Evolutionary conservation across 2,888 invertebrate genomes (phyloP).

Genomic region (Brachycybe producta): DNA sequence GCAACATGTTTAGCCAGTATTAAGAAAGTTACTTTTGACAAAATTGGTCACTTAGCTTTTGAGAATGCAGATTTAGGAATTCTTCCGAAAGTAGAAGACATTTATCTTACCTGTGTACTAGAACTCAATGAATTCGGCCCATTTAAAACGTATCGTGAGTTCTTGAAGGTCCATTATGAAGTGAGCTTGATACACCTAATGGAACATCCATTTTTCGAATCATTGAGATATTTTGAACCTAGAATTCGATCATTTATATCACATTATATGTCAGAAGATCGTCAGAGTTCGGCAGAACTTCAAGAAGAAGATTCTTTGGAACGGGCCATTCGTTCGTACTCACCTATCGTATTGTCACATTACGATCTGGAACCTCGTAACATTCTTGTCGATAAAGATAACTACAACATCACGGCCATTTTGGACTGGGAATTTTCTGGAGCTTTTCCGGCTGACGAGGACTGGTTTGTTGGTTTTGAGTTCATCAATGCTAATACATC

Average conservation of each 20-base stretch:
- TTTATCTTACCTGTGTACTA: no score
- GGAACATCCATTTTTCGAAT: neutral
- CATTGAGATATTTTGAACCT: neutral
- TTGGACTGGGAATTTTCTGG: slow-evolving; percentile 9
- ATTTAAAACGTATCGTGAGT: neutral
- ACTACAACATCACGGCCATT: neutral
- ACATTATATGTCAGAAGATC: neutral
- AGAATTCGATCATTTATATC: neutral
- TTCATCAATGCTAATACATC: neutral
- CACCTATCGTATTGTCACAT: neutral
- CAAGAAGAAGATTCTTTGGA: no score
- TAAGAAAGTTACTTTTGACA: neutral
- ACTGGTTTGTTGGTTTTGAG: neutral
- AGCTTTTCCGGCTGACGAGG: slow-evolving; percentile 2
- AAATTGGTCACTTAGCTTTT: neutral
- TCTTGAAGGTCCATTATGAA: neutral
- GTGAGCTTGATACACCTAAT: neutral
- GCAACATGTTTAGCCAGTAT: neutral
- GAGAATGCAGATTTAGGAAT: neutral
- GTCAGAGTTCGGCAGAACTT: neutral
- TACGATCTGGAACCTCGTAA: slow-evolving; percentile 8
- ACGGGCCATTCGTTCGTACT: neutral
- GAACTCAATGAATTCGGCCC: neutral
- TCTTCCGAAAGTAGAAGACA: neutral
- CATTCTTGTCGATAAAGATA: neutral